Evolutionary conservation across 2,113 vertebrate genomes (phyloP).

Genomic region (Microcebus tavaratra): DNA sequence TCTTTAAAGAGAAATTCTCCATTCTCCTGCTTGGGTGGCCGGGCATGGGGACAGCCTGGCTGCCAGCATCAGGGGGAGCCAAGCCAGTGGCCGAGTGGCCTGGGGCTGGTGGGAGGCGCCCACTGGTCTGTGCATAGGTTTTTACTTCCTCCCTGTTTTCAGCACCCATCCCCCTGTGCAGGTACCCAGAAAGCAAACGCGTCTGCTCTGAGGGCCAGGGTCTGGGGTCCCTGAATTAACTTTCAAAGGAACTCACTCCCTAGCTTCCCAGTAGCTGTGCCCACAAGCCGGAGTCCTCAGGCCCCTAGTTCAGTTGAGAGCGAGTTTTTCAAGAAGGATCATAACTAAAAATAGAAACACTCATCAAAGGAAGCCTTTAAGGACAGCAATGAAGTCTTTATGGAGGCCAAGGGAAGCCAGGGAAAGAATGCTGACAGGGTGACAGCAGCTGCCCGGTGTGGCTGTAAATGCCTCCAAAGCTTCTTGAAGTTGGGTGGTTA

Average conservation of each 20-base stretch:
- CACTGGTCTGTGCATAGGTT: background rate
- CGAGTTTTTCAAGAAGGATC: background rate
- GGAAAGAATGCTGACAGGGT: background rate
- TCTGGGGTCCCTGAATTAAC: background rate
- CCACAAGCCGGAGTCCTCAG: background rate
- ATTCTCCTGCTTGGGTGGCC: background rate
- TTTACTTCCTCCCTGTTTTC: background rate
- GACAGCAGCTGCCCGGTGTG: background rate
- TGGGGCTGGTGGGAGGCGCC: too few relatives aligned
- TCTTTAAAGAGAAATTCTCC: background rate
- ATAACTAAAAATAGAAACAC: background rate
- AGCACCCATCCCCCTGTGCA: background rate
- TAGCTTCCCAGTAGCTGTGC: too few relatives aligned
- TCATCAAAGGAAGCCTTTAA: background rate
- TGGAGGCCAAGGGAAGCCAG: conserved; percentile 37
- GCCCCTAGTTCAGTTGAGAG: background rate
- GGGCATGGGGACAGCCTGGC: background rate
- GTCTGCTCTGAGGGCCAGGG: background rate
- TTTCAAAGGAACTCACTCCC: background rate
- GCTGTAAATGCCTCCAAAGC: conserved; percentile 23
- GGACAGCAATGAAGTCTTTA: background rate
- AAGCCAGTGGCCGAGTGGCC: background rate
- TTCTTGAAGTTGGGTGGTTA: background rate
- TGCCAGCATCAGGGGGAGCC: background rate
- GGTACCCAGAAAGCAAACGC: background rate